Base-by-base conservation (phyloP, 2,797 vertebrate genomes). In the Bovichtus diacanthus region DNA sequence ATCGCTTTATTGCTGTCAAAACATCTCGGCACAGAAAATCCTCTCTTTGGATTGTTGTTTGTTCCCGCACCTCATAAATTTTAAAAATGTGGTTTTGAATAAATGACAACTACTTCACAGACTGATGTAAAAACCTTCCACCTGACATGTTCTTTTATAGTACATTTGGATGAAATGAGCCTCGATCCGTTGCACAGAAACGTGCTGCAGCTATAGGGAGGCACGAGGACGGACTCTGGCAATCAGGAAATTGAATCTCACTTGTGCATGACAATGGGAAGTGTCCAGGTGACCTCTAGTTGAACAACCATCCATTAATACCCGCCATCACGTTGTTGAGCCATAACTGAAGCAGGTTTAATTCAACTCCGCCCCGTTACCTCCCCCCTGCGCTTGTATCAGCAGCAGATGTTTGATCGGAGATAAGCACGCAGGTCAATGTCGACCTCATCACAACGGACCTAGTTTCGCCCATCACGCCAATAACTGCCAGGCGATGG, bases 361-460 rank as follows among this genome's bases (percentile, higher is more conserved):
- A 60, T 83, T 88, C 73, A 70, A 36, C 79, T 65, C 76, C 66
- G 25, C 74, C 83, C 68, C 50, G 1, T 39, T 61, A 2, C 68
- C 78, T 68, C 62, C 81, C 77, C 50, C 56, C 25, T 5, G 21
- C 5, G 70, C 70, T 78, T 49, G 81, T 85, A 86, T 87, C 83
- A 71, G 81, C 90, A 85, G 90, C 93, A 93, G 91, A 93, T 94
- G 92, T 92, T 92, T 90, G 89, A 91, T 93, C 73, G 69, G 80
- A 87, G 91, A 92, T 91, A 93, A 93, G 85, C 78, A 31, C 18
- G 27, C 60, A 29, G 92, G 92, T 93, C 92, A 90, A 89, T 93
- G 91, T 90, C 84, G 73, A 87, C 79, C 88, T 89, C 90, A 75
- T 92, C 87, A 85, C 86, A 46, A 56, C 64, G 8, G 62, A 70